Percentiles rank a stretch among this genome's conserved stretches.
Evolutionary conservation across 2,797 vertebrate species (phyloP).

Genomic region (Falco novaeseelandiae): DNA sequence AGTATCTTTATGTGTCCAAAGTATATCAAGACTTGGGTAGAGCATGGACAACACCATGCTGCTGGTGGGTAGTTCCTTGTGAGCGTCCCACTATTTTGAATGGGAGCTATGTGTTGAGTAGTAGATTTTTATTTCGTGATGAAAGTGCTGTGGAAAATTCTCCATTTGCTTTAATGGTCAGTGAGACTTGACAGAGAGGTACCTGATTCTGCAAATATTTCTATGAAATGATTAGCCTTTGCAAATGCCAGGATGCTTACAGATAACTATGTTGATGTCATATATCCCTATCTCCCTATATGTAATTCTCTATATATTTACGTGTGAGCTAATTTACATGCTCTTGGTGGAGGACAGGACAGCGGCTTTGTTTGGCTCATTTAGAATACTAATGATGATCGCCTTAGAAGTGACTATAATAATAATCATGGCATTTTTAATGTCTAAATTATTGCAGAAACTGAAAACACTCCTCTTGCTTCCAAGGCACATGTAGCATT

Average conservation of each 20-base stretch:
- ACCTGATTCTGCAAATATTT: neutral
- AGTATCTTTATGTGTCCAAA: neutral
- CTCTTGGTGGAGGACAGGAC: neutral
- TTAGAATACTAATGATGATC: neutral
- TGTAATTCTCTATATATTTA: neutral
- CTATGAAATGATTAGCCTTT: neutral
- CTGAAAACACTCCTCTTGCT: constrained; percentile 11
- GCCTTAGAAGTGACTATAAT: neutral
- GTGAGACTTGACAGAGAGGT: neutral
- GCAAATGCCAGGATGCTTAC: neutral
- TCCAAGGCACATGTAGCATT: neutral
- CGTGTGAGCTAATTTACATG: neutral
- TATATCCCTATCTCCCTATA: neutral
- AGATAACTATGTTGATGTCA: neutral
- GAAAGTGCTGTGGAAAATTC: neutral
- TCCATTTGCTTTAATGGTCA: neutral
- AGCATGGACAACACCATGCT: neutral
- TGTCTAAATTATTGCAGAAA: constrained; percentile 16
- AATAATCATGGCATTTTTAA: neutral
- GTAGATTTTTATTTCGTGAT: neutral
- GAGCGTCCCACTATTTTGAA: neutral
- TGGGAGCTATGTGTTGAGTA: neutral
- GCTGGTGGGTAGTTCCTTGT: neutral
- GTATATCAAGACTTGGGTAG: neutral
- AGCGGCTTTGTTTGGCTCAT: neutral